Evolutionary conservation across 2,797 vertebrate genomes (phyloP).

Genomic region (Holocentrus rufus): DNA sequence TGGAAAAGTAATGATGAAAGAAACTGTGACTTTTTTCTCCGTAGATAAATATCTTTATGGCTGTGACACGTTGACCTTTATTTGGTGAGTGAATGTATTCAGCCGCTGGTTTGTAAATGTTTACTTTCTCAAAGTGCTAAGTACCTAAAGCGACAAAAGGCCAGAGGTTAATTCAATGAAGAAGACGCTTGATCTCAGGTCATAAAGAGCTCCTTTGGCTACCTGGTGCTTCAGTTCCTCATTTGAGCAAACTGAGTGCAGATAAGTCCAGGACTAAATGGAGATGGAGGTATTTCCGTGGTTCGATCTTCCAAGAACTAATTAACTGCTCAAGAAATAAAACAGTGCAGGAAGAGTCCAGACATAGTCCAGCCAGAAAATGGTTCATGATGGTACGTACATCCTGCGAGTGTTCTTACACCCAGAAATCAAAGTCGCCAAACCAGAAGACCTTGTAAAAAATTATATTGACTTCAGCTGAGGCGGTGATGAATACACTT

Average conservation of each 20-base stretch:
- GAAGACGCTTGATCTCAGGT: conserved; percentile 24
- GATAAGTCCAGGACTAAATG: not conserved
- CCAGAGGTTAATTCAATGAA: conserved; percentile 60
- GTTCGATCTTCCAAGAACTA: not conserved
- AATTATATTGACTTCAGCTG: no score
- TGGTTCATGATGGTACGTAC: no score
- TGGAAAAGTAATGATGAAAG: not conserved
- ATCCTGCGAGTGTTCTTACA: no score
- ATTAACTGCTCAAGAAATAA: not conserved
- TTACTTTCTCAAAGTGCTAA: conserved; percentile 41
- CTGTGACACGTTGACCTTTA: conserved; percentile 9
- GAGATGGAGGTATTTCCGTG: not conserved
- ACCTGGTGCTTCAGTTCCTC: conserved; percentile 8
- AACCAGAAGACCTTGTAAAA: no score
- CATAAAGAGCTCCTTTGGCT: conserved; percentile 9
- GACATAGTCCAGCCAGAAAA: not conserved
- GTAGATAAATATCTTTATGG: not conserved
- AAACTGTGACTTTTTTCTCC: not conserved
- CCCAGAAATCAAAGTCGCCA: no score
- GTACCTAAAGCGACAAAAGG: conserved; percentile 52
- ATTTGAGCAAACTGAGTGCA: conserved; percentile 10
- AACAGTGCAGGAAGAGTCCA: no score
- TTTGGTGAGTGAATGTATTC: conserved; percentile 4
- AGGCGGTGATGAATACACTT: no score
- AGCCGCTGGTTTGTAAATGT: conserved; percentile 30